Evolutionary conservation across 1,140 invertebrate genomes (phyloP).

Genomic region (Venustaconcha ellipsiformis): DNA sequence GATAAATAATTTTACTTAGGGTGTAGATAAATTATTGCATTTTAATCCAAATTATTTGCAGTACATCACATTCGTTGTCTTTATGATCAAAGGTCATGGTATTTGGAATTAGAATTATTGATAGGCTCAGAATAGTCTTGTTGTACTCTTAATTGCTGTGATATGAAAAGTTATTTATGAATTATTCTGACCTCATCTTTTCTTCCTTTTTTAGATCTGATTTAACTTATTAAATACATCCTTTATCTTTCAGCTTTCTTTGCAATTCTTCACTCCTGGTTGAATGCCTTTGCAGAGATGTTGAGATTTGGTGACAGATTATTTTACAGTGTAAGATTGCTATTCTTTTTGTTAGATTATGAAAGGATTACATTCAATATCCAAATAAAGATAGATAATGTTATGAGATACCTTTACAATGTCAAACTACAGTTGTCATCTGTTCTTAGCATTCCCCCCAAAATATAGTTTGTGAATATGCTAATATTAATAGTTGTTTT

Average conservation of each 20-base stretch:
- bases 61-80: no score
- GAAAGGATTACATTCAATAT: background rate
- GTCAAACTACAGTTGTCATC: no score
- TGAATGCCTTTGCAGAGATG: constrained; percentile 90
- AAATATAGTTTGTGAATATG: no score
- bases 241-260: constrained; percentile 77
- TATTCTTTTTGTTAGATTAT: background rate
- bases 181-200: background rate
- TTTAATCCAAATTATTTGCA: no score
- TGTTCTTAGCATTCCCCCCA: no score
- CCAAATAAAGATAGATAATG: background rate
- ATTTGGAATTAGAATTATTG: no score
- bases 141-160: no score
- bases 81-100: no score
- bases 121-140: no score
- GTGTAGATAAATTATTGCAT: no score
- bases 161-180: background rate
- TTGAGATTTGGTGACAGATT: constrained; percentile 85
- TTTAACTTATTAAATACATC: background rate
- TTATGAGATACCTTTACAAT: background rate
- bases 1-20: no score
- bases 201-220: background rate
- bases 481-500: no score
- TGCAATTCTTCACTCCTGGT: constrained; percentile 87
- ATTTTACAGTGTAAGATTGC: constrained; percentile 67